Conservation (phyloP, 2,888 invertebrate genomes). For the Smittia aterrima region DNA sequence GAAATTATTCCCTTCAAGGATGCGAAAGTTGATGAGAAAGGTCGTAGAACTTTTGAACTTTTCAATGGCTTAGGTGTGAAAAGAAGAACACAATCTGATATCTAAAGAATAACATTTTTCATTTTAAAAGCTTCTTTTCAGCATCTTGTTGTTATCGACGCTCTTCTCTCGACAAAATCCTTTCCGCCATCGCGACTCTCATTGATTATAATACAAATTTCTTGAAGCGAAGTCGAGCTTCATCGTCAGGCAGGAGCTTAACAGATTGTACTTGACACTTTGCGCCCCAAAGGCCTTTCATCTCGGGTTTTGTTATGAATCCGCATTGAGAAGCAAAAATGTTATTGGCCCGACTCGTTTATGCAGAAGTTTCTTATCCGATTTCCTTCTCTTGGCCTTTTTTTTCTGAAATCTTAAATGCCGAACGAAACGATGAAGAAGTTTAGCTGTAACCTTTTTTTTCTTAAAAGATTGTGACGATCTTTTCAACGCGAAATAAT, state of each 20-base stretch:
- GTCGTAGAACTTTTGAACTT: neutral
- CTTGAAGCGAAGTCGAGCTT: neutral
- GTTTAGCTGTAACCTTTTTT: neutral
- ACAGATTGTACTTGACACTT: neutral
- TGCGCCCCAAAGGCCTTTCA: neutral
- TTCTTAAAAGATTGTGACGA: neutral
- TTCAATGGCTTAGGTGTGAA: no score
- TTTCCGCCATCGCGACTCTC: neutral
- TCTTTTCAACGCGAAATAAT: neutral
- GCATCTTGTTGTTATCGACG: neutral
- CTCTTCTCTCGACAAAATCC: neutral
- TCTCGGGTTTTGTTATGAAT: neutral
- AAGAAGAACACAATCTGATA: no score
- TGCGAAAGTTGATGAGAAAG: neutral
- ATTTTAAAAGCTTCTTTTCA: neutral
- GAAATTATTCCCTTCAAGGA: no score
- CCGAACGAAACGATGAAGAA: neutral
- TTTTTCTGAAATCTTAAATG: neutral
- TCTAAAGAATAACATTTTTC: conserved; percentile 15
- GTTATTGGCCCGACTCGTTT: conserved; percentile 4
- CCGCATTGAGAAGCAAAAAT: neutral
- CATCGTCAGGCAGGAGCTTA: neutral
- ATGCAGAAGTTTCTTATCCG: conserved; percentile 14
- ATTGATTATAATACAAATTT: neutral
- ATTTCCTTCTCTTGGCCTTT: neutral